A percentile compares a stretch with the other conserved stretches of the same genome.
Evolutionary conservation across 2,113 vertebrate genomes (phyloP).

Genomic region (Abramis brama): DNA sequence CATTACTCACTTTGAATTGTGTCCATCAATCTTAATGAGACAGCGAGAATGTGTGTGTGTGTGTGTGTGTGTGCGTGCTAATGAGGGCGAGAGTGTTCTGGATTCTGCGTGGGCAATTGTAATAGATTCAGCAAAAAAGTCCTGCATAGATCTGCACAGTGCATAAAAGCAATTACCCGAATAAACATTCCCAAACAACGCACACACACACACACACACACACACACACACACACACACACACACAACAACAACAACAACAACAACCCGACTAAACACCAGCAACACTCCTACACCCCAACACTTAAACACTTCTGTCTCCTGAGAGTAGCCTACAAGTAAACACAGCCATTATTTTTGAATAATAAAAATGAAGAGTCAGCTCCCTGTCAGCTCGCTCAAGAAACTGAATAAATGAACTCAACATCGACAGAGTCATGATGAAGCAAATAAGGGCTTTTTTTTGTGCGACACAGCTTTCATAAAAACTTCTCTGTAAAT

Average conservation of each 20-base stretch:
- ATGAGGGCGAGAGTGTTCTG: not conserved
- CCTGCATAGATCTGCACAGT: slow-evolving; percentile 1
- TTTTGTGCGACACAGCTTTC: too few relatives aligned
- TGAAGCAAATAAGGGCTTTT: too few relatives aligned
- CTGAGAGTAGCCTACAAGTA: not conserved
- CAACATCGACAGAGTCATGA: not conserved
- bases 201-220: too few relatives aligned
- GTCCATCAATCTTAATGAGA: not conserved
- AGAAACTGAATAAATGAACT: not conserved
- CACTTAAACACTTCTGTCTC: not conserved
- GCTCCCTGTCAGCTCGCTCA: not conserved
- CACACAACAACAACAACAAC: too few relatives aligned
- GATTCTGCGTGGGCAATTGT: slow-evolving; percentile 11
- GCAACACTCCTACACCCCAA: not conserved
- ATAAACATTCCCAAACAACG: not conserved
- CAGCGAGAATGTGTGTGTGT: not conserved
- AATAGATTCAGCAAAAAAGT: slow-evolving; percentile 20
- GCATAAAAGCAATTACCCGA: not conserved
- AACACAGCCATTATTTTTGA: not conserved
- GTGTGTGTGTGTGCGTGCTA: slow-evolving; percentile 6
- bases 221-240: too few relatives aligned
- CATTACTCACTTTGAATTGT: not conserved
- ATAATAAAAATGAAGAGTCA: not conserved
- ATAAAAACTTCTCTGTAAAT: not conserved
- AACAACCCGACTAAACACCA: not conserved